Percentiles rank a stretch among this genome's conserved stretches.
These are phyloP conservation scores for Calliphora vomitoria DNA, from an alignment of 2,888 invertebrate species.

Conservation along the genomic window DNA sequence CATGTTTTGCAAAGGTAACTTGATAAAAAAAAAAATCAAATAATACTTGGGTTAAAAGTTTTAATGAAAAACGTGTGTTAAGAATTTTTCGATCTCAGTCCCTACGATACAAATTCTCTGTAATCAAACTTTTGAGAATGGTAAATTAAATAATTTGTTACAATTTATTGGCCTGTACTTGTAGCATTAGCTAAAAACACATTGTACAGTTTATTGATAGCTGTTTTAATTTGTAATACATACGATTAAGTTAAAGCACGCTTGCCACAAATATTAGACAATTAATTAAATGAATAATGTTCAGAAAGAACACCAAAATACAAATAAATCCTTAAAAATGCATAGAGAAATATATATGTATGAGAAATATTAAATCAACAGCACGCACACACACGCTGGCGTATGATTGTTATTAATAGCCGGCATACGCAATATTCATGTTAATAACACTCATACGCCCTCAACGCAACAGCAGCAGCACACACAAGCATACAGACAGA, in stretches of 20 bases:
- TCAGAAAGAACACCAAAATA: background rate
- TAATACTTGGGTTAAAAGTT: no score
- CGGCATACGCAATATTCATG: background rate
- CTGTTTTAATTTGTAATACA: background rate
- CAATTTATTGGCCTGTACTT: background rate
- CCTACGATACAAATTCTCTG: no score
- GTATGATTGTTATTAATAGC: slow-evolving; percentile 33
- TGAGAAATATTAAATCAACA: background rate
- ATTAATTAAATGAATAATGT: slow-evolving; percentile 1
- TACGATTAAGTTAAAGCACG: slow-evolving; percentile 19
- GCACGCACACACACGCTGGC: background rate
- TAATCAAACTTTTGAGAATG: no score
- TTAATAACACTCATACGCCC: slow-evolving; percentile 28
- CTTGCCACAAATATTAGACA: background rate
- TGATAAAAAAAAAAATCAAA: no score
- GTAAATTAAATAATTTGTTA: no score
- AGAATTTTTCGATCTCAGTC: no score
- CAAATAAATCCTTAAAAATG: background rate
- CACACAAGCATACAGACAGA: no score
- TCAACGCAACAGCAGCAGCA: no score
- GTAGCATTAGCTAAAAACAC: background rate
- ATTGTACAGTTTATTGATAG: background rate
- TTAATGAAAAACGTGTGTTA: no score
- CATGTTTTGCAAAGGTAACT: no score
- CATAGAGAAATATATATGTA: no score